phyloP scores from a whole-genome alignment of 2,888 invertebrate species.

The Notodonta ziczac region DNA sequence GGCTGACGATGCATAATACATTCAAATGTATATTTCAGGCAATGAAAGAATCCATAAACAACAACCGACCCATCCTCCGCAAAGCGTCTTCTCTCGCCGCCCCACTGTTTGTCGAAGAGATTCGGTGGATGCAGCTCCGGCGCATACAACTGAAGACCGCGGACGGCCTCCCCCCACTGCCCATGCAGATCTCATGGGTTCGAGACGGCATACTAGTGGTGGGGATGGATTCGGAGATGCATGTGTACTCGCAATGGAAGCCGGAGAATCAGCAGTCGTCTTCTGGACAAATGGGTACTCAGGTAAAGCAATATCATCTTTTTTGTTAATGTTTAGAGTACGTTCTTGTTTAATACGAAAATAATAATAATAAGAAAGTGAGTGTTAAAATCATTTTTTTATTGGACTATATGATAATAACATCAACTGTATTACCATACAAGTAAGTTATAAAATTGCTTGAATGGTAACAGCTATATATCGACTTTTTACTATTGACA shows the following conservation, averaged over 20 bases:
- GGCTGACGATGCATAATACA: background rate
- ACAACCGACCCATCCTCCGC: slow-evolving; percentile 92
- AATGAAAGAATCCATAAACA: slow-evolving; percentile 94
- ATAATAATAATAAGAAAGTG: too few species aligned
- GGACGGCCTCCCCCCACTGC: slow-evolving; percentile 97
- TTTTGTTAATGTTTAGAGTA: background rate
- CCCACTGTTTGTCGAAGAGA: slow-evolving; percentile 95
- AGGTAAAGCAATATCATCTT: slow-evolving; percentile 49
- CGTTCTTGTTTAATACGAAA: background rate
- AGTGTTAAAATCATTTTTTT: too few species aligned
- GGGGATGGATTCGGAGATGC: slow-evolving; percentile 99
- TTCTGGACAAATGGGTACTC: slow-evolving; percentile 55
- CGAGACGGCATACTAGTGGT: slow-evolving; percentile 98
- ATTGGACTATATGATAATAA: too few species aligned
- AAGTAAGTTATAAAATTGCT: too few species aligned
- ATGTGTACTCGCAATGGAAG: slow-evolving; percentile 99
- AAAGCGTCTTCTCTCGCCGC: slow-evolving; percentile 96
- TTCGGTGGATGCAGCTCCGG: slow-evolving; percentile 97
- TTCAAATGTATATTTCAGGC: slow-evolving; percentile 62
- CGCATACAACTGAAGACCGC: slow-evolving; percentile 96
- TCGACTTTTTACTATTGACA: background rate
- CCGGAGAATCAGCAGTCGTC: slow-evolving; percentile 82
- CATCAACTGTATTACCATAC: too few species aligned
- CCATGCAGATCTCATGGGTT: slow-evolving; percentile 99
- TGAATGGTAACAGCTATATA: background rate